phyloP scores from a whole-genome alignment of 2,113 vertebrate species.

The Bambusicola thoracicus region DNA sequence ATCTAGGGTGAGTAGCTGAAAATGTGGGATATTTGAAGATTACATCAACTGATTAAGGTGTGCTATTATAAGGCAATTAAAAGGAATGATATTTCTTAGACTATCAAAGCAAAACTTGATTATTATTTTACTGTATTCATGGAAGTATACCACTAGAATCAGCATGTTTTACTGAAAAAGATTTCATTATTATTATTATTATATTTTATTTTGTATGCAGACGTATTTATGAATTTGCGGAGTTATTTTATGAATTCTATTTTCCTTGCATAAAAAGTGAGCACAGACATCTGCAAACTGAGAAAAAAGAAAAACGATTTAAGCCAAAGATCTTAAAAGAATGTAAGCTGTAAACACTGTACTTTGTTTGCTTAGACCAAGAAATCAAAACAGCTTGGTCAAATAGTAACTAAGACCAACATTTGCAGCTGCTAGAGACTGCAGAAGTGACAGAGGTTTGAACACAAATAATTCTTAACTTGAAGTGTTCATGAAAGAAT shows the following conservation, averaged over 20 bases:
- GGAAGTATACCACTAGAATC: neutral
- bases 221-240: slow-evolving; percentile 4
- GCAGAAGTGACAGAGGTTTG: neutral
- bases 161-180: neutral
- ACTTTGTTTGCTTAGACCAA: neutral
- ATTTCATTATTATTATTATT: neutral
- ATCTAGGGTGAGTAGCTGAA: neutral
- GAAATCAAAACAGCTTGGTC: neutral
- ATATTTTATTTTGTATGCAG: neutral
- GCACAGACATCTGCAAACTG: neutral
- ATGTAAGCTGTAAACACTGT: neutral
- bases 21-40: neutral
- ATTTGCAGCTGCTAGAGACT: neutral
- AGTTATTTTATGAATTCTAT: slow-evolving; percentile 1
- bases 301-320: neutral
- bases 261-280: slow-evolving; percentile 23
- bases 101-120: neutral
- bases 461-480: neutral
- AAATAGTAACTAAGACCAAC: neutral
- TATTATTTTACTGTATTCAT: neutral
- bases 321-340: neutral
- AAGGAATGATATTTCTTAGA: neutral
- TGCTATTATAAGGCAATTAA: neutral
- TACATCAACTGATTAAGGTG: neutral
- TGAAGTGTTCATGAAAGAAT: neutral